Evolutionary conservation across 1,140 invertebrate genomes (phyloP), one percentile per base, ranked within the genome.

Genomic region (Platyura marginata): DNA sequence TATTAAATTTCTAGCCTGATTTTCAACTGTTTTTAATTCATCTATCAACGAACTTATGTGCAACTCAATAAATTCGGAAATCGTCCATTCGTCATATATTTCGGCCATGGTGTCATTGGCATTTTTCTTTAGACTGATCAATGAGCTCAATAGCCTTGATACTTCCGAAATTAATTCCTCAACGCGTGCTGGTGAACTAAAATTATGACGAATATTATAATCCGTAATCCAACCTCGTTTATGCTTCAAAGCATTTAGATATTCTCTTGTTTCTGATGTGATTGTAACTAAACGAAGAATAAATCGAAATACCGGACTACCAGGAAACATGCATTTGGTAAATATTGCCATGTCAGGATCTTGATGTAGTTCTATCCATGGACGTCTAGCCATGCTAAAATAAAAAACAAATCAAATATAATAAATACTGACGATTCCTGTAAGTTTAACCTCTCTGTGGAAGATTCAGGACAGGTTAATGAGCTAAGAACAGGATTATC

Each of bases 151-250:
- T 13, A 75, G 54, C 25, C 68, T 66, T 11, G 77, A 70, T 39
- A 81, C 66, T 40, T 82, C 77, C 8, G 56, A 53, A 16, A 77
- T 70, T 18, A 75, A 65, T 51, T 77, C 79, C 44, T 80, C 78
- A 0, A 88, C 68, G 9, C 82, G 64, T 46, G 77, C 67, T 0
- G 81, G 78, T 46, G 72, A 77, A 3, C 79, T 77, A 47, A 79
- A 86, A 47, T 77, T 79, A 48, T 79, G 72, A n/a, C 78, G 69
- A 1, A 84, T 63, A 54, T 86, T 87, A 51, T 86, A 88, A 4
- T 75, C 69, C 6, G 81, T 85, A 49, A 86, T 61, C 83, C 83
- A 89, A 16, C 78, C 68, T 48, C 61, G 64, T 11, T 62, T 52
- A 11, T 55, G 51, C 0, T 52, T 51, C 6, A 61, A 59, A 13